Conservation (phyloP, 92 coral and sea anemone genomes). For the Virgularia gustaviana region DNA sequence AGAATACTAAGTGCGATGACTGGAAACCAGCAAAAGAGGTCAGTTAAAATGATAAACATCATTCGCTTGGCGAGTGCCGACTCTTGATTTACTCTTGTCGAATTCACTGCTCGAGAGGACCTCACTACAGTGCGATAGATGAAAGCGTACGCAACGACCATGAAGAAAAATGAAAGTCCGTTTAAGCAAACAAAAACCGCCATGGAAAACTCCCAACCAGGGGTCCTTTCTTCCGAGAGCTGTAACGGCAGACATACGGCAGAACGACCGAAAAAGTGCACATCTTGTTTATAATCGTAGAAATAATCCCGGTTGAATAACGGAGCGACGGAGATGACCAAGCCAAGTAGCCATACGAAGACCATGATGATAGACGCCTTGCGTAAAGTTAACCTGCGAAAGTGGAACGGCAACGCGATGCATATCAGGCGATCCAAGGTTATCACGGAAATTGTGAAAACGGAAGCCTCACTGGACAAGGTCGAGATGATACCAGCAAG, state of each 20-base stretch:
- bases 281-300: background rate
- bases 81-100: conserved; percentile 7
- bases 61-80: conserved; percentile 14
- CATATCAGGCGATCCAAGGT: conserved; percentile 64
- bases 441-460: conserved; percentile 46
- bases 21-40: conserved; percentile 23
- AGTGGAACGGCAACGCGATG: conserved; percentile 56
- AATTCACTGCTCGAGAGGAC: conserved; percentile 14
- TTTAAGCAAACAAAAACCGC: conserved; percentile 56
- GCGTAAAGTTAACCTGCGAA: conserved; percentile 40
- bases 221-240: conserved; percentile 47
- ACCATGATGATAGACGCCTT: conserved; percentile 41
- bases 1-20: conserved; percentile 9
- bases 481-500: conserved; percentile 61
- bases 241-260: conserved; percentile 67
- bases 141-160: conserved; percentile 45
- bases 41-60: conserved; percentile 17
- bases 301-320: conserved; percentile 40
- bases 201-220: conserved; percentile 65
- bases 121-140: conserved; percentile 47
- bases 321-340: conserved; percentile 47
- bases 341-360: conserved; percentile 44
- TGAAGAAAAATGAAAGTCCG: conserved; percentile 53
- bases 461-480: conserved; percentile 66
- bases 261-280: conserved; percentile 57